Percentiles rank a stretch among this genome's conserved stretches.
Conservation (phyloP, 2,797 vertebrate genomes). For the Morus bassanus region DNA sequence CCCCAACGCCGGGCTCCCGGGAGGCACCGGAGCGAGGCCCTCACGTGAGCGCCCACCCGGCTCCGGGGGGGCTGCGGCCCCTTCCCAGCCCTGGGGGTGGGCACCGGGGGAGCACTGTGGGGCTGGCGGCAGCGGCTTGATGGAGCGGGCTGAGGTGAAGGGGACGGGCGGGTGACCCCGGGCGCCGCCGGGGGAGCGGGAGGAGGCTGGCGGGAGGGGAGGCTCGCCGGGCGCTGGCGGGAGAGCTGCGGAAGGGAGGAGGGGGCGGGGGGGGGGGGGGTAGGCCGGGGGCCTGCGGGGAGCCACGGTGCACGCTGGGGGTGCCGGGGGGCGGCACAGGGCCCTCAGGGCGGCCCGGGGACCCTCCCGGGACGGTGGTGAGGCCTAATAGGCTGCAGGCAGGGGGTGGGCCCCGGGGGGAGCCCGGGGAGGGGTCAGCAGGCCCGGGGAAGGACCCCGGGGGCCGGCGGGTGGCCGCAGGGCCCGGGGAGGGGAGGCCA, state of each 20-base stretch:
- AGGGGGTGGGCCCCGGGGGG: not conserved
- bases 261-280: no score
- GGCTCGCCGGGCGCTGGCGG: fast-evolving
- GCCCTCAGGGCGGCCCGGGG: no score
- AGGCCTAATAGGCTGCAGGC: not conserved
- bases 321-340: no score
- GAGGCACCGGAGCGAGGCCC: not conserved
- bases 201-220: not conserved
- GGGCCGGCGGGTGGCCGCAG: not conserved
- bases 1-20: not conserved
- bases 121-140: not conserved
- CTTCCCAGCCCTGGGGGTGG: not conserved
- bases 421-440: not conserved
- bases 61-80: no score
- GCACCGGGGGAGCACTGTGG: no score
- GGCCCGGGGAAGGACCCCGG: not conserved
- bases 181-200: no score
- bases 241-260: not conserved
- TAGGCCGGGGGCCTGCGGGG: no score
- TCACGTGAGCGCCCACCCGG: fast-evolving
- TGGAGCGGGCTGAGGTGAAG: not conserved
- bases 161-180: no score
- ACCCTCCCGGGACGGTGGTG: not conserved
- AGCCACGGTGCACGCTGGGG: no score
- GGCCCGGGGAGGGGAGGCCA: no score